Evolutionary conservation across 2,888 invertebrate species (phyloP).

Genomic region (Morpho achilles): DNA sequence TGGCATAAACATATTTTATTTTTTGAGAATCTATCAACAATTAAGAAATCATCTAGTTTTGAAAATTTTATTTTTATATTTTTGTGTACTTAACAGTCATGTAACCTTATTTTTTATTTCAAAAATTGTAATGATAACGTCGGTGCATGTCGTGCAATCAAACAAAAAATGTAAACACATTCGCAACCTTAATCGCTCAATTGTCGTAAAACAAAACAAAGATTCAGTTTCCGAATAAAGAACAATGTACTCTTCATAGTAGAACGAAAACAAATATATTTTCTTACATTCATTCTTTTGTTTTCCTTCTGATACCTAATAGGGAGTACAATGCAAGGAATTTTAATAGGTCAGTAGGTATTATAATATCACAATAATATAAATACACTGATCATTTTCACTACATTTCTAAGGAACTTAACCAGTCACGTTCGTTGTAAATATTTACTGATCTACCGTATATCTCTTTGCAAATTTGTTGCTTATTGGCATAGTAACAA

Average conservation of each 20-base stretch:
- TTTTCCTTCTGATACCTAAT: constrained; percentile 7
- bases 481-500: constrained; percentile 58
- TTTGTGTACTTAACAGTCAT: no score
- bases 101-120: no score
- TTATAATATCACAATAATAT: not conserved
- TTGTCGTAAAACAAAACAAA: not conserved
- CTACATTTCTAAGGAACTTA: constrained; percentile 21
- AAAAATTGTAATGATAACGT: no score
- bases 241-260: constrained; percentile 3
- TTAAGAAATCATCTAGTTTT: no score
- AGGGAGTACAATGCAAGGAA: constrained; percentile 7
- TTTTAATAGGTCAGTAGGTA: constrained; percentile 9
- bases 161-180: no score
- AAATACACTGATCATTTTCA: not conserved
- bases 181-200: not conserved
- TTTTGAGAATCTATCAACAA: no score
- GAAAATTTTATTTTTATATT: no score
- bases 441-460: constrained; percentile 29
- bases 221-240: constrained; percentile 6
- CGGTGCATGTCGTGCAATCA: no score
- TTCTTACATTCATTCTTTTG: constrained; percentile 7
- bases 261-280: not conserved
- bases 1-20: no score
- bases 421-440: constrained; percentile 40
- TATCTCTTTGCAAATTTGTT: constrained; percentile 58